Evolutionary conservation across 2,888 invertebrate genomes (phyloP), one percentile per base, ranked within the genome.

Genomic region (Eulithis testata): DNA sequence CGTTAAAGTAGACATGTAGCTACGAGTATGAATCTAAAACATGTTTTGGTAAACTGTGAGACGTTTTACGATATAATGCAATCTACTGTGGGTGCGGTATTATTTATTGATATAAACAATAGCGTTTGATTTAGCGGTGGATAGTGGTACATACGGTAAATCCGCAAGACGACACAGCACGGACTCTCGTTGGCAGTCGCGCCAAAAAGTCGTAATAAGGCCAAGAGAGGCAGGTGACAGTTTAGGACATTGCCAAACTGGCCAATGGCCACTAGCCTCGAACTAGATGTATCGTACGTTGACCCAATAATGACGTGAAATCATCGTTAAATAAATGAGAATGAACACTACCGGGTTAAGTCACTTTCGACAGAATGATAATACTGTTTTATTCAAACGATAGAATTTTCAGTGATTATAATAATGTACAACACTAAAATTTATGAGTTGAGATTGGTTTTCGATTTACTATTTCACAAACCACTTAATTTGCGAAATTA

Each of bases 271-370:
- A 37, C 21, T 21, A 21, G 21, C 21, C 21, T 21, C 21, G 21
- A 21, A 21, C 21, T 65, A 60, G 61, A 51, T 60, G 65, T 62
- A 47, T 61, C 64, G 69, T 60, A 51, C 68, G 49, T 69, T 69
- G 67, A 71, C 65, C 71, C 62, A 69, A 44, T 54, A 64, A 52
- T 51, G 53, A 58, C 60, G 57, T 44, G 64, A 71, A 54, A 51
- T 61, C 21, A 69, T 60, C 51, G 21, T 21, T 21, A 21, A 21
- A 21, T 21, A 21, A 8, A 8, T 5, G 8, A 40, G 40, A 40
- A 40, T 40, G 2, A 40, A 40, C 40, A 40, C 37, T 37, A 37
- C 47, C 12, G 47, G 14, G 47, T 47, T 14, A 14, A 14, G 9
- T 12, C 47, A 40, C 9, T 40, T 40, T 40, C 8, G 9, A 9